A percentile compares a stretch with the other conserved stretches of the same genome.
These are phyloP conservation scores for Microdon myrmicae DNA, from an alignment of 2,888 invertebrate species.

Conservation along the genomic window DNA sequence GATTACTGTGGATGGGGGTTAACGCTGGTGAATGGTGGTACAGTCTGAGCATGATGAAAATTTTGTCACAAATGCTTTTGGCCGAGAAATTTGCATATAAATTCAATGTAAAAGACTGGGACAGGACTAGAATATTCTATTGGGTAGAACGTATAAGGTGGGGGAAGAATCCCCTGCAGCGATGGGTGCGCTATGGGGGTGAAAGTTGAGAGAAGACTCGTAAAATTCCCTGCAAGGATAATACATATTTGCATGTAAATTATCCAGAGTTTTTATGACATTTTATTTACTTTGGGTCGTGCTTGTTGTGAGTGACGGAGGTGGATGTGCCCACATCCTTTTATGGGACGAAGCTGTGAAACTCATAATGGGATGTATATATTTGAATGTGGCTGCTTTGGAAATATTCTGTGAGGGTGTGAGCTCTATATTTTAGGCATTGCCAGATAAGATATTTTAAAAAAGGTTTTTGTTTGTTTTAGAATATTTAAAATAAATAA, in stretches of 20 bases:
- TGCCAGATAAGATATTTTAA: no score
- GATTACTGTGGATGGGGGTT: no score
- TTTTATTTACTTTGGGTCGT: constrained; percentile 44
- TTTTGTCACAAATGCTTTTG: no score
- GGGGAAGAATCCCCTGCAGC: constrained; percentile 24
- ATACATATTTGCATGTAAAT: constrained; percentile 53
- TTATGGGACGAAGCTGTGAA: constrained; percentile 21
- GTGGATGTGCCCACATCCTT: no score
- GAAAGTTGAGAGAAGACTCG: constrained; percentile 23
- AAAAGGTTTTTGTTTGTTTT: no score
- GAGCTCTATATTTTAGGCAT: no score
- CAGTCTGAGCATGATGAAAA: no score
- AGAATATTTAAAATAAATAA: no score
- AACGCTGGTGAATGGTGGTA: no score
- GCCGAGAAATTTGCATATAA: constrained; percentile 40
- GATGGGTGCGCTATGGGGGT: constrained; percentile 19
- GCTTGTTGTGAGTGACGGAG: constrained; percentile 8
- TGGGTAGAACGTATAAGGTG: no score
- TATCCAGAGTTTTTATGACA: constrained; percentile 43
- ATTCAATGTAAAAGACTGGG: constrained; percentile 18
- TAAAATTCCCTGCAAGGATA: constrained; percentile 48
- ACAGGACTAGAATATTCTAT: constrained; percentile 35
- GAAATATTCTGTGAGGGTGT: no score
- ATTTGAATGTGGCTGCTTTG: constrained; percentile 26
- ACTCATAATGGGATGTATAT: constrained; percentile 30